Evolutionary conservation across 2,797 vertebrate species (phyloP), one percentile per base, ranked within the genome.

Genomic region (Epinephelus awoara): DNA sequence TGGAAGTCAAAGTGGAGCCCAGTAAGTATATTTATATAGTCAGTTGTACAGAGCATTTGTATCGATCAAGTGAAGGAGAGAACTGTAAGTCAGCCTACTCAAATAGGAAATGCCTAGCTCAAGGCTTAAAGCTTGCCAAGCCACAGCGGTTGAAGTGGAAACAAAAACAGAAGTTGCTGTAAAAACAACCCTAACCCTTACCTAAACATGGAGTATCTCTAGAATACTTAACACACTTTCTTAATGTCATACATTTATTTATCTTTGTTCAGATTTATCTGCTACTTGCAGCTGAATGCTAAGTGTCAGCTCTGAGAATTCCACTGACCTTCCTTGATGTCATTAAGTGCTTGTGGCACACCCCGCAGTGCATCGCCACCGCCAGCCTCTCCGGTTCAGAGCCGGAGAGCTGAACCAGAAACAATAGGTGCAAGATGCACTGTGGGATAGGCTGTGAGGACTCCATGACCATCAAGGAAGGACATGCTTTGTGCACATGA

Each of bases 351-450:
- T 83, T 3, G 23, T 75, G 76, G 88, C 75, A 42, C 71, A 72
- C 72, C 67, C 64, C 46, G 12, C 63, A 57, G 76, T 25, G 27
- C 67, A 23, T 27, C 17, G 72, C 63, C 78, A 83, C 69, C 81
- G 63, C 69, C 67, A 61, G 72, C 64, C 47, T 79, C 46, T 83
- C 47, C 11, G 40, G 58, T 63, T 77, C 79, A 75, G 79, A 85
- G 67, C 56, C 13, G 13, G 25, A 40, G 69, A 78, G 67, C 67
- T 85, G 81, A 89, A 89, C 83, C 77, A 71, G 81, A 92, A 90
- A 80, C 68, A 76, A 86, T 72, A 71, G 77, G 78, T 77, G 80
- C 83, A 85, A 73, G 80, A 87, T 54, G 68, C 67, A 69, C 76
- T 44, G 59, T 49, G 73, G 78, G 85, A 74, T 50, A 76, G 40